A percentile compares a stretch with the other conserved stretches of the same genome.
phyloP scores from a whole-genome alignment of 2,797 vertebrate genomes.

The Sebastes aleutianus region DNA sequence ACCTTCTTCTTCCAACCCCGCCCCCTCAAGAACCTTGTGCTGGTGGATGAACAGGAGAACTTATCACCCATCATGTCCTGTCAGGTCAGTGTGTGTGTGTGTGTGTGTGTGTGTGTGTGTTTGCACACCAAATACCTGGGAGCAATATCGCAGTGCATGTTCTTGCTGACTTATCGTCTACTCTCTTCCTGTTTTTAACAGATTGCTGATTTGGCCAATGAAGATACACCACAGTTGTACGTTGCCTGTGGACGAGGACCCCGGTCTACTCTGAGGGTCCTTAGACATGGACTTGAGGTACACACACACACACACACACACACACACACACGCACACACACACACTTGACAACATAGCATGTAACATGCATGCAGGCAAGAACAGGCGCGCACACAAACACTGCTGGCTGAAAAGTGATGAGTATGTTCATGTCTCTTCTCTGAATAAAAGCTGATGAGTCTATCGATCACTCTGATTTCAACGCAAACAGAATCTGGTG shows the following conservation, averaged over 20 bases:
- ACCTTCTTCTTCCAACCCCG: conserved; percentile 99
- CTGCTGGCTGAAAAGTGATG: conserved; percentile 56
- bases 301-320: neutral
- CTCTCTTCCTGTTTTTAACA: conserved; percentile 16
- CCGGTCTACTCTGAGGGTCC: conserved; percentile 92
- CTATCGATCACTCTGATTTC: conserved; percentile 46
- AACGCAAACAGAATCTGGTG: neutral
- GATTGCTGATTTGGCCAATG: conserved; percentile 98
- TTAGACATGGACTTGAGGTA: conserved; percentile 97
- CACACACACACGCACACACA: neutral
- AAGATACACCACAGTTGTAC: conserved; percentile 97
- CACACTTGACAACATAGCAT: neutral
- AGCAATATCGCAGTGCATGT: neutral
- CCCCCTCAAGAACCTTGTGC: conserved; percentile 95
- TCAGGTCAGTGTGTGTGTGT: conserved; percentile 82
- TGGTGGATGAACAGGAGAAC: conserved; percentile 97
- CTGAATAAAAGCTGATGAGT: conserved; percentile 66
- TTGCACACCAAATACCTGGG: neutral
- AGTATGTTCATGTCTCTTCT: conserved; percentile 72
- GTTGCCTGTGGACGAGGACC: conserved; percentile 95
- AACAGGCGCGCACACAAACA: neutral
- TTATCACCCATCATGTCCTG: conserved; percentile 97
- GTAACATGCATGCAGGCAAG: conserved; percentile 79
- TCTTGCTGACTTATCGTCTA: neutral
- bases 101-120: neutral